These are phyloP conservation scores for Diachasma alloeum DNA, from an alignment of 1,140 invertebrate species.

Conservation along the genomic window DNA sequence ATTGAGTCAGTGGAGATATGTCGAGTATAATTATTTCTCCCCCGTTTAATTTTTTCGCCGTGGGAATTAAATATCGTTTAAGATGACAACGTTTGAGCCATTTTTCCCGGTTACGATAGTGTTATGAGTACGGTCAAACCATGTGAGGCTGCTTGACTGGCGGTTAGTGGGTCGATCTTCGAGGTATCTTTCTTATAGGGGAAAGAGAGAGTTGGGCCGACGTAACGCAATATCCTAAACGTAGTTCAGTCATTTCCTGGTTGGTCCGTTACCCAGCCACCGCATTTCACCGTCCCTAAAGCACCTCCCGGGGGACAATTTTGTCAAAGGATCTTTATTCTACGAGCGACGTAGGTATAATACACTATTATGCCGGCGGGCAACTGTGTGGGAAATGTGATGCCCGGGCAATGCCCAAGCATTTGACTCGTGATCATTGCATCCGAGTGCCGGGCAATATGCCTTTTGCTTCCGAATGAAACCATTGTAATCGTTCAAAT, in stretches of 20 bases:
- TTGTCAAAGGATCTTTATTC: slow-evolving; percentile 67
- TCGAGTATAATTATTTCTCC: not conserved
- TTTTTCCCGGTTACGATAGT: not conserved
- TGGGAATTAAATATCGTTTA: not conserved
- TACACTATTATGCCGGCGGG: slow-evolving; percentile 55
- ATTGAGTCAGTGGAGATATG: not conserved
- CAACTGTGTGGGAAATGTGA: slow-evolving; percentile 52
- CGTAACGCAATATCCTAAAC: slow-evolving; percentile 64
- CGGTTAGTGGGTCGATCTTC: slow-evolving; percentile 5
- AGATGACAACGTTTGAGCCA: not conserved
- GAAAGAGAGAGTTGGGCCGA: slow-evolving; percentile 23
- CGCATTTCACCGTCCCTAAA: slow-evolving; percentile 46
- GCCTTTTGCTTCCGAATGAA: not conserved
- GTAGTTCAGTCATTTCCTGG: slow-evolving; percentile 64
- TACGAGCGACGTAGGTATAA: slow-evolving; percentile 56
- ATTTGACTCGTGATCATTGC: slow-evolving; percentile 16
- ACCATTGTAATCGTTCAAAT: no score
- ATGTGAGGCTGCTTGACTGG: not conserved
- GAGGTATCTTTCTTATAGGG: slow-evolving; percentile 46
- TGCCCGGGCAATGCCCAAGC: slow-evolving; percentile 36
- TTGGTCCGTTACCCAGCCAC: slow-evolving; percentile 49
- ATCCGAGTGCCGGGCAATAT: not conserved
- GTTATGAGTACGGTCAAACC: not conserved
- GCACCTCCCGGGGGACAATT: slow-evolving; percentile 61
- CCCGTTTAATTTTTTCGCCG: not conserved